phyloP scores from a whole-genome alignment of 2,888 invertebrate species.

The Coenonympha arcania region DNA sequence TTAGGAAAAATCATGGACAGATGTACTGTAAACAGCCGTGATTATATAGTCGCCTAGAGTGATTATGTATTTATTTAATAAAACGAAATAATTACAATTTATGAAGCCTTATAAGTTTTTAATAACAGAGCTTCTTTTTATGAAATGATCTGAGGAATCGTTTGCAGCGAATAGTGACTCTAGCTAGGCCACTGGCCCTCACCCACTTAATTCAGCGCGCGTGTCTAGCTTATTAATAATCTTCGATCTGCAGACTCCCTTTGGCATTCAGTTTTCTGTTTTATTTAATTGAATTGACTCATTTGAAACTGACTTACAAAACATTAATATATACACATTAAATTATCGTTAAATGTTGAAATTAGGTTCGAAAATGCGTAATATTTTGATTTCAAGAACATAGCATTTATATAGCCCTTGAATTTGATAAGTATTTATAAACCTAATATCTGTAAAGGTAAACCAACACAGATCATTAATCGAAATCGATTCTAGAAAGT shows the following conservation, averaged over 20 bases:
- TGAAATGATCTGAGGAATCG: not conserved
- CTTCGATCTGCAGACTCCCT: conserved; percentile 16
- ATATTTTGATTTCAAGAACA: not conserved
- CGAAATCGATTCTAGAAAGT: conserved; percentile 8
- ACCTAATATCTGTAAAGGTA: not conserved
- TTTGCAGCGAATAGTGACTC: conserved; percentile 18
- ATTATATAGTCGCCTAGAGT: too few relatives aligned
- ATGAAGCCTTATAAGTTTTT: not conserved
- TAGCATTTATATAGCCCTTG: not conserved
- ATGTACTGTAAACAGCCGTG: too few relatives aligned
- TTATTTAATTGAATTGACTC: conserved; percentile 5
- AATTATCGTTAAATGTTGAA: not conserved
- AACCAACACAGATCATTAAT: not conserved
- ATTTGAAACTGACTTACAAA: not conserved
- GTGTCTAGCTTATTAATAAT: conserved; percentile 35
- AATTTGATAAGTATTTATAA: not conserved
- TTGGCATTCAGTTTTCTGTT: conserved; percentile 11
- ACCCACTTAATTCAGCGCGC: conserved; percentile 28
- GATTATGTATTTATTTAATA: too few relatives aligned
- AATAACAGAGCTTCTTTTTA: not conserved
- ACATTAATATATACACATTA: conserved; percentile 6
- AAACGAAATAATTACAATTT: too few relatives aligned
- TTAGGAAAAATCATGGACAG: too few relatives aligned
- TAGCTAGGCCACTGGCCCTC: conserved; percentile 25
- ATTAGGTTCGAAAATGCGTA: not conserved